Evolutionary conservation across 2,888 invertebrate genomes (phyloP).

Genomic region (Physocephala rufipes): DNA sequence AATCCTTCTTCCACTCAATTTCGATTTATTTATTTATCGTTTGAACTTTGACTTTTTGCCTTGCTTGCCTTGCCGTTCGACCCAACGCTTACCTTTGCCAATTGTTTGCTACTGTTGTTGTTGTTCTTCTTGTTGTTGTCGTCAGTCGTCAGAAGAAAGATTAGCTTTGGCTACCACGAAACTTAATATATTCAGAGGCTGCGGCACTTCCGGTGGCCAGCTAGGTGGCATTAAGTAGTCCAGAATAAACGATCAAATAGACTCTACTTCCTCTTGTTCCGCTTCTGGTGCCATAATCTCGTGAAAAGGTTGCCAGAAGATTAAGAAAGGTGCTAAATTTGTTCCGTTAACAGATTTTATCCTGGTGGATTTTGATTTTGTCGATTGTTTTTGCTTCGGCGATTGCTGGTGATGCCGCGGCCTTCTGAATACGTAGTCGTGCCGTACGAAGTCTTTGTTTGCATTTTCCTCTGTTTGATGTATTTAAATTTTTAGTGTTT

Average conservation of each 20-base stretch:
- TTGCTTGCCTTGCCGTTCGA: background rate
- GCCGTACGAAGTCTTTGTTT: too few relatives aligned
- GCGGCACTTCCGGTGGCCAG: background rate
- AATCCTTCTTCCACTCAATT: background rate
- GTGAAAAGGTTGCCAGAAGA: constrained; percentile 10
- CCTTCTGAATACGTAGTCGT: too few relatives aligned
- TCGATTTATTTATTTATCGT: constrained; percentile 32
- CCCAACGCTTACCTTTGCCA: too few relatives aligned
- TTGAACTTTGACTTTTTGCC: constrained; percentile 14
- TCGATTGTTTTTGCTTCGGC: background rate
- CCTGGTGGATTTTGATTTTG: constrained; percentile 2
- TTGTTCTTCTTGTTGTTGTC: background rate
- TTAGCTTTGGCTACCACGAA: background rate
- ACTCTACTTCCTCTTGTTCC: background rate
- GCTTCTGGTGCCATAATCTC: too few relatives aligned
- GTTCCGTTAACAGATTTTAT: constrained; percentile 22
- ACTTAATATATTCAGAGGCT: constrained; percentile 29
- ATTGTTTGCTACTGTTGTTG: too few relatives aligned
- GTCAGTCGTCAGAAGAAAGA: background rate
- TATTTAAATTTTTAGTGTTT: too few relatives aligned
- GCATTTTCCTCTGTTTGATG: too few relatives aligned
- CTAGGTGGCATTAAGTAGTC: background rate
- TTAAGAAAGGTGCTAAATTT: constrained; percentile 25
- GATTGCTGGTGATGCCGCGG: too few relatives aligned
- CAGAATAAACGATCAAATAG: constrained; percentile 3